Conservation (phyloP, 2,888 invertebrate genomes). For the Anodontia alba region DNA sequence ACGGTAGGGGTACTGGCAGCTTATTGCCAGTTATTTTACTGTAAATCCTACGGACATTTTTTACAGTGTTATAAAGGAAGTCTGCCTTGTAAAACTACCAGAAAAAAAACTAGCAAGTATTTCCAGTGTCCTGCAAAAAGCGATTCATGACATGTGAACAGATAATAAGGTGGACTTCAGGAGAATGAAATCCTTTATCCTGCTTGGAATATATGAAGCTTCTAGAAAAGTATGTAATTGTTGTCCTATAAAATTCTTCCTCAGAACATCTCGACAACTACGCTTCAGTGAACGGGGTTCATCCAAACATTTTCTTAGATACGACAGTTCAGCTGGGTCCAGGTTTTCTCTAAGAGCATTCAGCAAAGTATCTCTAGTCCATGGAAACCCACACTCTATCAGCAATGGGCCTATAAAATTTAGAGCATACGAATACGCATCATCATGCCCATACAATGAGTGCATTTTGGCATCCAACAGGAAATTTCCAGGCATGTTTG, state of each 20-base stretch:
- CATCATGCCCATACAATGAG: neutral
- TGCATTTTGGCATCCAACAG: neutral
- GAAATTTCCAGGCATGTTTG: neutral
- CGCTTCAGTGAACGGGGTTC: neutral
- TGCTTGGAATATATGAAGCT: neutral
- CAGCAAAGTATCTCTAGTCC: neutral
- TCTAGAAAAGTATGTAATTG: neutral
- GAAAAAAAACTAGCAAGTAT: too few species aligned
- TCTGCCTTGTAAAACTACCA: too few species aligned
- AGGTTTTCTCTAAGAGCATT: neutral
- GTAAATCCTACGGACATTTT: too few species aligned
- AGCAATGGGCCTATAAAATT: neutral
- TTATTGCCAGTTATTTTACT: too few species aligned
- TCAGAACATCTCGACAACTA: neutral
- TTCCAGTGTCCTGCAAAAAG: too few species aligned
- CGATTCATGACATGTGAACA: too few species aligned
- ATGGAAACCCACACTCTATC: neutral
- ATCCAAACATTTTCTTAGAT: neutral
- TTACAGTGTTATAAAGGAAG: too few species aligned
- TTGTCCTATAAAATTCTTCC: neutral
- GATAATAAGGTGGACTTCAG: neutral
- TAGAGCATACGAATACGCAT: neutral
- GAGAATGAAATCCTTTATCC: neutral
- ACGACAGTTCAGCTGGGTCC: neutral
- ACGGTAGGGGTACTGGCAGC: too few species aligned